Conservation (phyloP, 2,888 invertebrate genomes). For the Mythimna albipuncta region DNA sequence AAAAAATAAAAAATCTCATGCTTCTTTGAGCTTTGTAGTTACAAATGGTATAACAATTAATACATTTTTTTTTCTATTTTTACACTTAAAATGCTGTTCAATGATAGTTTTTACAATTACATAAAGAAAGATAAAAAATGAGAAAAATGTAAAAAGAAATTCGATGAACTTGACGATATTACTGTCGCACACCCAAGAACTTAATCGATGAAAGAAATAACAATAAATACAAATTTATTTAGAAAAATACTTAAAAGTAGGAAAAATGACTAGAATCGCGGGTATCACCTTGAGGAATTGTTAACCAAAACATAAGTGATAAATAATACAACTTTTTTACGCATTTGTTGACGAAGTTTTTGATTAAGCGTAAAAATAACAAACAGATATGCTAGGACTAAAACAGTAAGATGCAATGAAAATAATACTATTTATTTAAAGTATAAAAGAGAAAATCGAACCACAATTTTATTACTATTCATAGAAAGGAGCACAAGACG, state of each 20-base stretch:
- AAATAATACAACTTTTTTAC: slow-evolving; percentile 17
- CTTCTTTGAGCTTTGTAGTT: slow-evolving; percentile 42
- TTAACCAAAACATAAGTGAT: slow-evolving; percentile 21
- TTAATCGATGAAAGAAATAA: slow-evolving; percentile 11
- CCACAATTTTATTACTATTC: not conserved
- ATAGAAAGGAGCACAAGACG: slow-evolving; percentile 10
- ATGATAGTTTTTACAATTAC: slow-evolving; percentile 6
- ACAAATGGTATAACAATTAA: slow-evolving; percentile 19
- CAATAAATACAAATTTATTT: slow-evolving; percentile 26
- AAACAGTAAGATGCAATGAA: not conserved
- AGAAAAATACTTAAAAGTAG: slow-evolving; percentile 42
- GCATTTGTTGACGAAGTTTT: slow-evolving; percentile 12
- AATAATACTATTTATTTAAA: slow-evolving; percentile 9
- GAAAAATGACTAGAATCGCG: slow-evolving; percentile 69
- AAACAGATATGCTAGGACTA: slow-evolving; percentile 21
- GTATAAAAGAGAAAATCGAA: not conserved
- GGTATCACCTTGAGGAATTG: slow-evolving; percentile 51
- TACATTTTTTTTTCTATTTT: not conserved
- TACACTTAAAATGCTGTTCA: slow-evolving; percentile 30
- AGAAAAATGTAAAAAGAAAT: slow-evolving; percentile 12
- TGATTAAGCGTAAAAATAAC: not conserved
- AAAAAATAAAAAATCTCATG: slow-evolving; percentile 61
- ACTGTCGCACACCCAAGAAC: slow-evolving; percentile 12
- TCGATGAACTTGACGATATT: not conserved
- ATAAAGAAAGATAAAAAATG: not conserved